Percentiles rank a stretch among this genome's conserved stretches.
Evolutionary conservation across 64 coral and sea anemone species (phyloP).

Genomic region (Stylophora pistillata): DNA sequence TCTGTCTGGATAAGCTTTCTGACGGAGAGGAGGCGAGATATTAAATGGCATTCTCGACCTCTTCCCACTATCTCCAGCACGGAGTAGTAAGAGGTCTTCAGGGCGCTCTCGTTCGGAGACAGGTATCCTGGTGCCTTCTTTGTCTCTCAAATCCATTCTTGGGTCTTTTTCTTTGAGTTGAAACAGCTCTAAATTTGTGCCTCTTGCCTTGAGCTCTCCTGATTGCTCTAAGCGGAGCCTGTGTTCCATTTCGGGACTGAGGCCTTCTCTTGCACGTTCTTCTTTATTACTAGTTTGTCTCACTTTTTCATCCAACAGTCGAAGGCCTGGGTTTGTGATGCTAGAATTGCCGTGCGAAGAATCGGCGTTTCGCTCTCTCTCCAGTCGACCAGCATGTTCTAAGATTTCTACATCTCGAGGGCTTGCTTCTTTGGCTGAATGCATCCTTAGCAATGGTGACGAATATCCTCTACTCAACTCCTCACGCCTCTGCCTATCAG

Average conservation of each 20-base stretch:
- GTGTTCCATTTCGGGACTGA: slow-evolving; percentile 43
- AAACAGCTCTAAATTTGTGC: slow-evolving; percentile 44
- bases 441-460: slow-evolving; percentile 35
- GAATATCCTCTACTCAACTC: slow-evolving; percentile 55
- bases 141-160: slow-evolving; percentile 48
- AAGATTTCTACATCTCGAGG: slow-evolving; percentile 30
- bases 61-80: slow-evolving; percentile 12
- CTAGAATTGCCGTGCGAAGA: slow-evolving; percentile 49
- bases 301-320: slow-evolving; percentile 38
- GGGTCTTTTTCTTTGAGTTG: slow-evolving; percentile 80
- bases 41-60: slow-evolving; percentile 58
- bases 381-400: slow-evolving; percentile 1
- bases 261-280: slow-evolving; percentile 11
- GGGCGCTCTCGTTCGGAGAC: slow-evolving; percentile 59
- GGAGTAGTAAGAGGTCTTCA: slow-evolving; percentile 34
- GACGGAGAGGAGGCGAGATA: slow-evolving; percentile 66
- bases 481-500: slow-evolving; percentile 69
- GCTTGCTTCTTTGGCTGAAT: slow-evolving; percentile 45
- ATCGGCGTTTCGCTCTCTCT: slow-evolving; percentile 4
- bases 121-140: slow-evolving; percentile 30
- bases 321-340: slow-evolving; percentile 30
- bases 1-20: slow-evolving; percentile 64
- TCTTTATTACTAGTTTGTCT: slow-evolving; percentile 21
- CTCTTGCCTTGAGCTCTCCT: slow-evolving; percentile 51
- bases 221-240: slow-evolving; percentile 53